Conservation (phyloP, 2,113 vertebrate species). For the Turnix velox region DNA sequence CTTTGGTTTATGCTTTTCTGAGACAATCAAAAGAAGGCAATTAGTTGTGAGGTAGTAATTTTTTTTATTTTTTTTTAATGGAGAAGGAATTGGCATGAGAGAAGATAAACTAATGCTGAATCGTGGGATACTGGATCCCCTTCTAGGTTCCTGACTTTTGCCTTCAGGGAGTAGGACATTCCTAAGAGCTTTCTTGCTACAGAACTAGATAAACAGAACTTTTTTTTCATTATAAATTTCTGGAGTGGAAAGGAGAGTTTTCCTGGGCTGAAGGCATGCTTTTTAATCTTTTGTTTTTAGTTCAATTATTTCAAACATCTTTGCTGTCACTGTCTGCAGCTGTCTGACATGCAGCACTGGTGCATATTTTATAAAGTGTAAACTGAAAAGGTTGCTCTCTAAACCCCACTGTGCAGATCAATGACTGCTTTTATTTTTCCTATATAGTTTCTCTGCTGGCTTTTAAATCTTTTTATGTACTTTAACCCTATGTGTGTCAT, state of each 20-base stretch:
- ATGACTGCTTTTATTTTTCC: slow-evolving; percentile 28
- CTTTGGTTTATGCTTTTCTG: neutral
- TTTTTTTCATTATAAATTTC: slow-evolving; percentile 22
- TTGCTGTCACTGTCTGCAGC: slow-evolving; percentile 42
- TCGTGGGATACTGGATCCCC: neutral
- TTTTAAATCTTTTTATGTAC: slow-evolving; percentile 39
- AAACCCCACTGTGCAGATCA: slow-evolving; percentile 55
- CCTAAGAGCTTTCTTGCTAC: slow-evolving; percentile 11
- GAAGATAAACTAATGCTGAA: neutral
- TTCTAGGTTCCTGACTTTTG: neutral
- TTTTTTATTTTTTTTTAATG: neutral
- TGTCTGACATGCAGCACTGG: neutral
- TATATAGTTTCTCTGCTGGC: slow-evolving; percentile 20
- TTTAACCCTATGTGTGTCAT: slow-evolving; percentile 39
- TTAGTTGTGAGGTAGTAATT: neutral
- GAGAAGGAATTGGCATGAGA: neutral
- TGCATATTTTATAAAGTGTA: slow-evolving; percentile 55
- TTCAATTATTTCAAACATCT: slow-evolving; percentile 52
- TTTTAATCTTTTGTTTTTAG: slow-evolving; percentile 55
- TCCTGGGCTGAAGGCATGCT: slow-evolving; percentile 25
- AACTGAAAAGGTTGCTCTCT: slow-evolving; percentile 46
- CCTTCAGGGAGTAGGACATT: neutral
- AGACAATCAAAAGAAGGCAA: neutral
- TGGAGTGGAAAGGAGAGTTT: slow-evolving; percentile 29
- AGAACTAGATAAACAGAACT: slow-evolving; percentile 32